Evolutionary conservation across 2,797 vertebrate species (phyloP).

Genomic region (Prionace glauca): DNA sequence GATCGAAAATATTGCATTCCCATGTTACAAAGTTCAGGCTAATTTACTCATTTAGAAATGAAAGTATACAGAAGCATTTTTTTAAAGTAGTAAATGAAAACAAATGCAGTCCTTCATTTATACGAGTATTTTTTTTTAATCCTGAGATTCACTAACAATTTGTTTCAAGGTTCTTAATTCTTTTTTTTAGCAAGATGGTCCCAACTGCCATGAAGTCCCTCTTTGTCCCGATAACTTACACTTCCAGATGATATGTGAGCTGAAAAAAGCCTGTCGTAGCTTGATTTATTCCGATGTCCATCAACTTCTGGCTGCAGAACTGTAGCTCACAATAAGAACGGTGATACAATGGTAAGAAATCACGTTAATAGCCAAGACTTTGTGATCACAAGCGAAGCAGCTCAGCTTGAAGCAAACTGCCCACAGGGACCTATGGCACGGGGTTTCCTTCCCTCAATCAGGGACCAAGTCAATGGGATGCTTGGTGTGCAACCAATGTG

Average conservation of each 20-base stretch:
- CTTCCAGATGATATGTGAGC: background rate
- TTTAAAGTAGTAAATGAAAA: background rate
- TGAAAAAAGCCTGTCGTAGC: background rate
- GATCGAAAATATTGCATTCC: background rate
- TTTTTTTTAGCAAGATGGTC: background rate
- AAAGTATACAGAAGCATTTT: background rate
- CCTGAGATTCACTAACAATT: background rate
- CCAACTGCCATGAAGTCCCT: no score
- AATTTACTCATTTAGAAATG: background rate
- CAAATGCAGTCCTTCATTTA: background rate
- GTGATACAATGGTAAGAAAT: background rate
- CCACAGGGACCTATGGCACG: no score
- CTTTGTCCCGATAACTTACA: background rate
- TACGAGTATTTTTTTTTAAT: background rate
- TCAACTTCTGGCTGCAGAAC: background rate
- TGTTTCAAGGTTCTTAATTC: background rate
- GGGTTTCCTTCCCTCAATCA: no score
- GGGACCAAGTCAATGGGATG: no score
- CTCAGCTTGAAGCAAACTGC: no score
- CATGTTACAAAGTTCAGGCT: background rate
- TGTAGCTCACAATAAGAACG: background rate
- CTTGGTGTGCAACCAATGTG: no score
- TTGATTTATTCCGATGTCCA: background rate
- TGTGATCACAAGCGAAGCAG: no score
- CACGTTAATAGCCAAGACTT: background rate